Evolutionary conservation across 2,113 vertebrate genomes (phyloP), one percentile per base, ranked within the genome.

Genomic region (Psammodynastes pulverulentus): DNA sequence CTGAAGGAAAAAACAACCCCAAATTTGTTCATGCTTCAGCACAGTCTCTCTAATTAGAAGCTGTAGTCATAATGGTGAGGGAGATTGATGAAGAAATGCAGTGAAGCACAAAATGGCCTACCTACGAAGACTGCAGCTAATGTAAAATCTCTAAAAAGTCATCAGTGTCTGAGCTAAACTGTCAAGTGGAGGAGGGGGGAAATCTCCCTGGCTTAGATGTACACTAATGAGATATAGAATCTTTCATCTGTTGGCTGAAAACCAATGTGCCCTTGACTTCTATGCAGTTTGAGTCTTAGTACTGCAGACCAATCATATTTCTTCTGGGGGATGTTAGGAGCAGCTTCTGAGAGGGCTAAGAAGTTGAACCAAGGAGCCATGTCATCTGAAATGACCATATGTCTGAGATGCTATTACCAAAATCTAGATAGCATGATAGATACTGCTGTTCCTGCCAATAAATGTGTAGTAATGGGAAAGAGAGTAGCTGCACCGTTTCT

Each of bases 51-150:
- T 95, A 93, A 91, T 86, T 91, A 88, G 51, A 46, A 92, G n/a
- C 54, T 92, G 91, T 62, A 84, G 91, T 92, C 84, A 39, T 49
- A 86, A 93, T 95, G 94, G 89, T 91, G 90, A 93, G 62, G 92
- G 19, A 95, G 94, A 95, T 92, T 93, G 95, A 94, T 93, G 94
- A 85, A 92, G 89, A 93, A 93, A 93, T 93, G 91, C 92, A 92
- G 46, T 51, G 93, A 95, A 94, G 93, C 93, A 93, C 92, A 95
- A 94, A 97, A 94, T 94, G 89, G 23, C 58, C 89, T 67, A 53
- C 91, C 87, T 84, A 53, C 88, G 89, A 89, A 56, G 93, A 92
- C 92, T 39, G 45, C 67, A 58, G 91, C 88, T 94, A 95, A 96
- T 88, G 89, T 88, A 92, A 95, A 94, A 95, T 85, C 89, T 91